Evolutionary conservation across 2,113 vertebrate species (phyloP).

Genomic region (Pseudois nayaur): DNA sequence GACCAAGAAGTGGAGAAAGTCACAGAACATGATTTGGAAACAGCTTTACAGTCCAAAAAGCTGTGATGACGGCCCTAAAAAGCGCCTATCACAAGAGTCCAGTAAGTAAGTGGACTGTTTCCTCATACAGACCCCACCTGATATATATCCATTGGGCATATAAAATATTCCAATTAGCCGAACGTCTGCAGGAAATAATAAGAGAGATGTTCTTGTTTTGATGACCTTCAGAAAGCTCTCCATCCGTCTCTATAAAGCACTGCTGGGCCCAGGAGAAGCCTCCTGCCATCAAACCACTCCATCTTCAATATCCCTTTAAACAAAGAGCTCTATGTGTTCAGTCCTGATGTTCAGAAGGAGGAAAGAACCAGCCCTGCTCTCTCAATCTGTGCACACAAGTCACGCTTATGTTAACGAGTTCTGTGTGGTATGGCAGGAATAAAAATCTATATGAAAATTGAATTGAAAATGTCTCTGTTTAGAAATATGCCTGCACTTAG

Average conservation of each 20-base stretch:
- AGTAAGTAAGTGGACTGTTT: not conserved
- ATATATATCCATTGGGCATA: accelerated
- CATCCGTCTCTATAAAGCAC: not conserved
- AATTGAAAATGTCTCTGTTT: not conserved
- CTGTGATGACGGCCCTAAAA: not conserved
- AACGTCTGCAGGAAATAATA: not conserved
- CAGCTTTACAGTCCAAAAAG: not conserved
- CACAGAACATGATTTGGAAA: not conserved
- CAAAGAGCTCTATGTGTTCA: not conserved
- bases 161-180: not conserved
- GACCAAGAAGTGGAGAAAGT: not conserved
- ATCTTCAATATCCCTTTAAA: not conserved
- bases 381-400: not conserved
- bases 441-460: not conserved
- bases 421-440: not conserved
- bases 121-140: not conserved
- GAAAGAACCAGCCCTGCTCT: not conserved
- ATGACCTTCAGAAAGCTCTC: not conserved
- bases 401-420: not conserved
- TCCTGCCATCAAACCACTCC: accelerated
- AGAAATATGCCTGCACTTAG: not conserved
- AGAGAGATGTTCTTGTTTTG: not conserved
- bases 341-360: not conserved
- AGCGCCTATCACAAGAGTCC: not conserved
- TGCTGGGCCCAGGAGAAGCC: not conserved